Evolutionary conservation across 2,113 vertebrate species (phyloP), one percentile per base, ranked within the genome.

Genomic region (Cryptotis parvus): DNA sequence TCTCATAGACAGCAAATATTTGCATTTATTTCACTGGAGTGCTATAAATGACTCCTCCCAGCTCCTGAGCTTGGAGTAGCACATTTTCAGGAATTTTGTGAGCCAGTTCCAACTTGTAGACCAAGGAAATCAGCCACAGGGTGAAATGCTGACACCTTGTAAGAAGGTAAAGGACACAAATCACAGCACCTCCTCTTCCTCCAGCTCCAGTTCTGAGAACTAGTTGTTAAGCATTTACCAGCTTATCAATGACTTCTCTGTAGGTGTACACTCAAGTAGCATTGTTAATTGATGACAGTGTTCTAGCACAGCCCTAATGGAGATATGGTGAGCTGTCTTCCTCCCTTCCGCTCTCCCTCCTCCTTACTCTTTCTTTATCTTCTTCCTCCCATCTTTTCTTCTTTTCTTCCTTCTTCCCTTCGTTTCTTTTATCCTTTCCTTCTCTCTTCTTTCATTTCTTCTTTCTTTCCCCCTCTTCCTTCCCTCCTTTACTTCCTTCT

Each of bases 101-200:
- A 90, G 41, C 33, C n/a, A 90, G 52, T 75, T 63, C 63, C 69
- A 92, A 68, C 26, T 22, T 78, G 69, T 3, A 35, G 41, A 41
- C 74, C 70, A 55, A 82, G 78, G 61, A 92, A 90, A 91, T 74
- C 49, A 78, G 27, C 43, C 26, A 29, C 6, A 6, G 3, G 55
- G 39, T 58, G 29, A 35, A 87, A 80, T 45, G 80, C 43, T 89
- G 68, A 84, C 31, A 68, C 24, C 45, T 49, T 1, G 2, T 55
- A 73, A 89, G 82, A 16, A 52, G 24, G 27, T 49, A 85, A 94
- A 92, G 76, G 49, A 22, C 33, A 58, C 37, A 61, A 70, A 79
- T 84, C 41, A 76, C 52, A 22, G 58, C 33, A 20, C 39, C 16
- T 31, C 15, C 26, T 16, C 49, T 37, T 8, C 22, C 16, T 26